phyloP scores from a whole-genome alignment of 2,797 vertebrate species.

The Phoeniculus purpureus region DNA sequence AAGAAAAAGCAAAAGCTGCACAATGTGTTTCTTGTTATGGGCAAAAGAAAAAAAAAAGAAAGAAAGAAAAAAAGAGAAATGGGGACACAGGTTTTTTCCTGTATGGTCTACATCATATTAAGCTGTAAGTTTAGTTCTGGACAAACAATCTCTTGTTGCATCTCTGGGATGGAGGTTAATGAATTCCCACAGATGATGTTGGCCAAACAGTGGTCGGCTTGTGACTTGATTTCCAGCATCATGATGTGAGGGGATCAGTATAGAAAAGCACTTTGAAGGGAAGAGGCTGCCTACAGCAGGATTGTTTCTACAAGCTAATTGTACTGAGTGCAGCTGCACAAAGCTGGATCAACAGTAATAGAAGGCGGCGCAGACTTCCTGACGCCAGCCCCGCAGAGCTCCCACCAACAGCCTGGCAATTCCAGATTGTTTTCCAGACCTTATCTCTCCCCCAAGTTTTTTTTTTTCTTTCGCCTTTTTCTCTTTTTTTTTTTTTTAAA shows the following conservation, averaged over 20 bases:
- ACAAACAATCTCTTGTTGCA: slow-evolving; percentile 79
- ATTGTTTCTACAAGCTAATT: slow-evolving; percentile 82
- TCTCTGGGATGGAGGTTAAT: slow-evolving; percentile 75
- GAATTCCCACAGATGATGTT: slow-evolving; percentile 81
- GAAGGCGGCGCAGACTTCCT: slow-evolving; percentile 83
- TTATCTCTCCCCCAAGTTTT: slow-evolving; percentile 79
- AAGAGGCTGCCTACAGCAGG: slow-evolving; percentile 79
- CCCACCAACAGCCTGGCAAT: slow-evolving; percentile 81
- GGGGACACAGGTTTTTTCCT: slow-evolving; percentile 70
- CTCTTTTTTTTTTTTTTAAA: slow-evolving; percentile 52
- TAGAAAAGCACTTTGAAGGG: slow-evolving; percentile 79
- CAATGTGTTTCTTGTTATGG: slow-evolving; percentile 78
- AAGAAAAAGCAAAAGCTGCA: slow-evolving; percentile 24
- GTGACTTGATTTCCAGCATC: slow-evolving; percentile 73
- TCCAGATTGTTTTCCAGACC: slow-evolving; percentile 83
- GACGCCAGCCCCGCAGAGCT: slow-evolving; percentile 87
- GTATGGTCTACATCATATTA: slow-evolving; percentile 75
- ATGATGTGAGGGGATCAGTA: slow-evolving; percentile 76
- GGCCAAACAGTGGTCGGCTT: slow-evolving; percentile 77
- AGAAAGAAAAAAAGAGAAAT: background rate
- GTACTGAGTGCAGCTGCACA: slow-evolving; percentile 82
- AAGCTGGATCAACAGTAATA: slow-evolving; percentile 83
- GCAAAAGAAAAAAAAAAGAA: background rate
- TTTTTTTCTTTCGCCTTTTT: slow-evolving; percentile 48
- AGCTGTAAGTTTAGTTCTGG: slow-evolving; percentile 81